phyloP scores from a whole-genome alignment of 1,140 invertebrate genomes.

The Drosophila lacteicornis region DNA sequence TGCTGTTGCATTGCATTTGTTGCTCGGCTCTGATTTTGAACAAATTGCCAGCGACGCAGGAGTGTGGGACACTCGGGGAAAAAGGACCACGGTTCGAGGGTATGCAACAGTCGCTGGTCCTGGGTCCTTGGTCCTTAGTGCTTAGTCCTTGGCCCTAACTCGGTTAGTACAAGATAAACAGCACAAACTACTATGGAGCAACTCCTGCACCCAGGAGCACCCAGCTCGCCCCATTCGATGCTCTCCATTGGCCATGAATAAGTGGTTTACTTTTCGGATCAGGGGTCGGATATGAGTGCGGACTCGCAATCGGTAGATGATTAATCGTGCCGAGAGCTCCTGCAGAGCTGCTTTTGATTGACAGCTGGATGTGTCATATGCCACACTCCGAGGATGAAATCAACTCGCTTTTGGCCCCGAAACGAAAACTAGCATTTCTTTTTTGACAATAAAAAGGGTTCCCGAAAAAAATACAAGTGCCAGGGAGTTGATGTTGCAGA shows the following conservation, averaged over 20 bases:
- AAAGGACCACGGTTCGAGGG: slow-evolving; percentile 16
- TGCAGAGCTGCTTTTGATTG: slow-evolving; percentile 49
- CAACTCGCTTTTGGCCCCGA: slow-evolving; percentile 2
- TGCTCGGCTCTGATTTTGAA: slow-evolving; percentile 80
- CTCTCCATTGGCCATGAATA: slow-evolving; percentile 51
- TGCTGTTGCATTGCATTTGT: slow-evolving; percentile 82
- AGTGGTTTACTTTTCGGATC: slow-evolving; percentile 54
- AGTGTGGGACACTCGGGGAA: not conserved
- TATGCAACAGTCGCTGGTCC: slow-evolving; percentile 56
- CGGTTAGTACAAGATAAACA: slow-evolving; percentile 55
- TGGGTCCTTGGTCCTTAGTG: slow-evolving; percentile 3
- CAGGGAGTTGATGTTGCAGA: not conserved
- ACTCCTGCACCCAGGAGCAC: slow-evolving; percentile 13
- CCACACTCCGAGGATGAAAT: slow-evolving; percentile 30
- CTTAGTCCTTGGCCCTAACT: slow-evolving; percentile 47
- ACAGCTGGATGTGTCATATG: slow-evolving; percentile 51
- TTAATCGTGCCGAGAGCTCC: slow-evolving; percentile 38
- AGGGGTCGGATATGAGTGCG: slow-evolving; percentile 50
- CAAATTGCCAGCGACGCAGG: slow-evolving; percentile 74
- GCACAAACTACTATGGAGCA: slow-evolving; percentile 37
- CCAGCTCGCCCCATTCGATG: not conserved
- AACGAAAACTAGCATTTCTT: slow-evolving; percentile 8
- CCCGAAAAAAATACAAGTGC: not conserved
- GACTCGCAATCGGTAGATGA: slow-evolving; percentile 50
- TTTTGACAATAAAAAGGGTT: not conserved